phyloP scores from a whole-genome alignment of 2,797 vertebrate genomes.

The Anabas testudineus region DNA sequence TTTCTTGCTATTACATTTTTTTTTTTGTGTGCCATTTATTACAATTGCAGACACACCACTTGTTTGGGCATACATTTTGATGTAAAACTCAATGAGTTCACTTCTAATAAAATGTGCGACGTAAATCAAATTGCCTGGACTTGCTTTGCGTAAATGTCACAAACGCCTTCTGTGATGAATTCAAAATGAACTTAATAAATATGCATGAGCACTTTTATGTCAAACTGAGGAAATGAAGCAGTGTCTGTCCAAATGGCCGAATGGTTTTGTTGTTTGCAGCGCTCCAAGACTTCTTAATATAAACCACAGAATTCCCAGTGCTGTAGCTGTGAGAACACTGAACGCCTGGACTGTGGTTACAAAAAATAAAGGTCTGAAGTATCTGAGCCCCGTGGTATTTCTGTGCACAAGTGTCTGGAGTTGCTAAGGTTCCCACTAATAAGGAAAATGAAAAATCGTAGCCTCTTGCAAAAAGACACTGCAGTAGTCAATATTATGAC shows the following conservation, averaged over 20 bases:
- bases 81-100: background rate
- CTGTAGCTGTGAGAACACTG: background rate
- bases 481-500: constrained; percentile 16
- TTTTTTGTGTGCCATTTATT: no score
- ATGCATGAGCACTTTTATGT: constrained; percentile 37
- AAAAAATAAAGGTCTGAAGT: constrained; percentile 1
- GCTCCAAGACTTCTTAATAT: background rate
- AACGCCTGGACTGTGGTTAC: background rate
- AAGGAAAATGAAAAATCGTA: constrained; percentile 12
- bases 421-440: constrained; percentile 10
- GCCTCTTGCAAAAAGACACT: background rate
- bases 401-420: background rate
- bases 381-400: constrained; percentile 4
- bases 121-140: background rate
- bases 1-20: background rate
- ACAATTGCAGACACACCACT: background rate
- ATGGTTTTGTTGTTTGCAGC: constrained; percentile 21
- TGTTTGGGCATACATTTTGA: constrained; percentile 3
- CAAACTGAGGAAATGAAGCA: constrained; percentile 34
- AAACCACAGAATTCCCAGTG: constrained; percentile 5
- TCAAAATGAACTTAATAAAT: constrained; percentile 46
- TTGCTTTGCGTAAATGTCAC: constrained; percentile 20
- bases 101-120: background rate
- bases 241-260: constrained; percentile 29
- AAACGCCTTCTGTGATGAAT: constrained; percentile 28